These are phyloP conservation scores for Actinopyga echinites DNA, from an alignment of 53 echinoderm and acorn worm genomes.

Conservation along the genomic window DNA sequence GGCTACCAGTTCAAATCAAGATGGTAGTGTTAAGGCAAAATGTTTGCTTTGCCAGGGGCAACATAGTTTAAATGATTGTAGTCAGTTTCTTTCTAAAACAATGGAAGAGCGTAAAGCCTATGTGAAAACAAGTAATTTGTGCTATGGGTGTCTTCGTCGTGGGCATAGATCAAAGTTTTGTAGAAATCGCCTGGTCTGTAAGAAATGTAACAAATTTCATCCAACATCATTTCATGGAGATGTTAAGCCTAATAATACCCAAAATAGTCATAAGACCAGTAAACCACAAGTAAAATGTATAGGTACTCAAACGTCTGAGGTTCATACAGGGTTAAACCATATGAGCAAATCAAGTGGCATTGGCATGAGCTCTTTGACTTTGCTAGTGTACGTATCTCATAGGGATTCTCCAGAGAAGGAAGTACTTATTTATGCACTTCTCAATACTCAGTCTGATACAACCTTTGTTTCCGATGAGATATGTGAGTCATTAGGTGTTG, in stretches of 20 bases:
- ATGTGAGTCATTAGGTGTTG: neutral
- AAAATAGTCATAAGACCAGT: neutral
- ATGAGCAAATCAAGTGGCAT: no score
- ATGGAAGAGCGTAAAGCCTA: neutral
- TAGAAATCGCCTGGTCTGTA: neutral
- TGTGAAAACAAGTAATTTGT: neutral
- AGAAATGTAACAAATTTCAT: neutral
- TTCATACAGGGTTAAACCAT: no score
- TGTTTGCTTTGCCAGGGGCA: neutral
- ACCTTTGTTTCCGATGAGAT: neutral
- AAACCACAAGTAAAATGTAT: neutral
- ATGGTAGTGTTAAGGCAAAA: no score
- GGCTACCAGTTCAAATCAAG: neutral
- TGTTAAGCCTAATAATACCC: neutral
- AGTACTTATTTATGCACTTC: neutral
- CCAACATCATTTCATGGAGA: slow-evolving; percentile 16
- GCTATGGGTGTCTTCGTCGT: slow-evolving; percentile 4
- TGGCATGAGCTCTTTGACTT: neutral
- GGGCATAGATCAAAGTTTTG: slow-evolving; percentile 11
- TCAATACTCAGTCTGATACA: neutral
- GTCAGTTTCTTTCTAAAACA: slow-evolving; percentile 1
- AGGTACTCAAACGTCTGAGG: no score
- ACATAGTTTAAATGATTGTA: neutral
- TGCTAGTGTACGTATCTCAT: neutral
- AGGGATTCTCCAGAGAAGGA: neutral